Evolutionary conservation across 2,888 invertebrate genomes (phyloP).

Genomic region (Idaea aversata): DNA sequence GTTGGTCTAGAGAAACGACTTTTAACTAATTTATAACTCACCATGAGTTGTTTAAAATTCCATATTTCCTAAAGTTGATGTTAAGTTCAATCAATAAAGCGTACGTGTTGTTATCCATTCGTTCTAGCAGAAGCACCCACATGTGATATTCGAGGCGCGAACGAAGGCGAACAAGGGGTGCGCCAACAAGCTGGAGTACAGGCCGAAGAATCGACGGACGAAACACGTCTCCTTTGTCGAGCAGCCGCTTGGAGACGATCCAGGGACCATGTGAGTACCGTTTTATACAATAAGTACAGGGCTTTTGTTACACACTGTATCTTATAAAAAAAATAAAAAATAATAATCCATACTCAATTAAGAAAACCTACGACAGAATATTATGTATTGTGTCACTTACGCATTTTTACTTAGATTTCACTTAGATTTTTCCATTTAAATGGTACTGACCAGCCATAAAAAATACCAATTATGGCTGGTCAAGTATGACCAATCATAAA

Average conservation of each 20-base stretch:
- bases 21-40: no score
- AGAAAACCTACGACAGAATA: no score
- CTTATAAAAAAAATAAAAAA: neutral
- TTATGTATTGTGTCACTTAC: no score
- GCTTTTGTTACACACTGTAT: neutral
- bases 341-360: no score
- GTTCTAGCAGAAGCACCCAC: slow-evolving; percentile 97
- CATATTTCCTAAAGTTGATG: neutral
- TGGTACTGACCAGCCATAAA: no score
- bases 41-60: no score
- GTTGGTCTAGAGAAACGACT: no score
- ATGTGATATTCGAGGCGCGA: slow-evolving; percentile 97
- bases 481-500: no score
- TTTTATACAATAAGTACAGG: neutral
- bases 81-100: slow-evolving; percentile 30
- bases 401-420: no score
- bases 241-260: slow-evolving; percentile 56
- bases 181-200: slow-evolving; percentile 90
- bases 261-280: slow-evolving; percentile 58
- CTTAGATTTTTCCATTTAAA: no score
- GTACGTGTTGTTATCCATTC: slow-evolving; percentile 63
- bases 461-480: no score
- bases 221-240: slow-evolving; percentile 78
- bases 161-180: slow-evolving; percentile 95
- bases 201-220: slow-evolving; percentile 83